phyloP scores from a whole-genome alignment of 2,888 invertebrate genomes.

The Hemistola chrysoprasaria region DNA sequence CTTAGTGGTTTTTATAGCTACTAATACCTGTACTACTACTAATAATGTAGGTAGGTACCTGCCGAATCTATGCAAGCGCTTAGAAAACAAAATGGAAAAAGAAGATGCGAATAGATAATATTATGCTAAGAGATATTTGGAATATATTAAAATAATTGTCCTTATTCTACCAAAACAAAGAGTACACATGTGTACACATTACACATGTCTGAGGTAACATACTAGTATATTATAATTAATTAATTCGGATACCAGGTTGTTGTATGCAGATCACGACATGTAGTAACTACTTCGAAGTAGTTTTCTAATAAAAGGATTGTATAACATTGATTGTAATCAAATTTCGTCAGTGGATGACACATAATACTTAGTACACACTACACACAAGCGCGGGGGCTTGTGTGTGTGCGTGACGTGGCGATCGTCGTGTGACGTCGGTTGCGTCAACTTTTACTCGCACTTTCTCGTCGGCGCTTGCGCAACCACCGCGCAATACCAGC shows the following conservation, averaged over 20 bases:
- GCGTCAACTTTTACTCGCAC: constrained; percentile 82
- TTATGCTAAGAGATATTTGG: too few species aligned
- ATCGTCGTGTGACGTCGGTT: constrained; percentile 67
- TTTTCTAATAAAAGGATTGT: constrained; percentile 53
- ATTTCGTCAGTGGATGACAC: constrained; percentile 59
- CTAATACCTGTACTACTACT: too few species aligned
- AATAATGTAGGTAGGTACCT: too few species aligned
- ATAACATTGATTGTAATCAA: constrained; percentile 67
- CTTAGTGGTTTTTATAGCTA: too few species aligned
- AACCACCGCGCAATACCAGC: constrained; percentile 71
- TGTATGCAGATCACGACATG: constrained; percentile 15
- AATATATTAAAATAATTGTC: too few species aligned
- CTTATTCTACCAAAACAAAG: too few species aligned
- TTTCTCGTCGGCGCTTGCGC: constrained; percentile 79
- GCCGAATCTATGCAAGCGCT: too few species aligned
- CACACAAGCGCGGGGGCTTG: constrained; percentile 28
- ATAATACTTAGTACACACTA: constrained; percentile 29
- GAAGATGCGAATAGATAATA: too few species aligned
- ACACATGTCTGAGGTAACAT: too few species aligned
- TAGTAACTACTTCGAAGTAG: constrained; percentile 23
- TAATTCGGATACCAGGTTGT: not conserved
- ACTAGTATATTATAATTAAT: too few species aligned
- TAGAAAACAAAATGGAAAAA: too few species aligned
- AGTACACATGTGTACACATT: too few species aligned
- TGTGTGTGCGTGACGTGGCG: constrained; percentile 52